Evolutionary conservation across 2,797 vertebrate species (phyloP).

Genomic region (Epinephelus awoara): DNA sequence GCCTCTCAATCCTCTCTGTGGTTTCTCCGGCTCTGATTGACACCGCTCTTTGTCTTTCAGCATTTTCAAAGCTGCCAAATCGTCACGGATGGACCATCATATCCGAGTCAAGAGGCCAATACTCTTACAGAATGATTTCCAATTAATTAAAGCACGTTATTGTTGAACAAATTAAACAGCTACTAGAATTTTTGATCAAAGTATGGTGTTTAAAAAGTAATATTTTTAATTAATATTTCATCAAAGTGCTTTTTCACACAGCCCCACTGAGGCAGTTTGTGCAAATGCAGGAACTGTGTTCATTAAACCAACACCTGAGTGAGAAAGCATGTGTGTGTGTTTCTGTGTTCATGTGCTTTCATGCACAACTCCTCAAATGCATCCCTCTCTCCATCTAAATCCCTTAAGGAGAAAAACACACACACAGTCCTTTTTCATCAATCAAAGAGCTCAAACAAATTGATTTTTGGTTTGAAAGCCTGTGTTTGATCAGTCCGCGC

Average conservation of each 20-base stretch:
- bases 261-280: slow-evolving; percentile 23
- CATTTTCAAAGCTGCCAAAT: slow-evolving; percentile 31
- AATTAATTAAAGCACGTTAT: slow-evolving; percentile 18
- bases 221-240: slow-evolving; percentile 50
- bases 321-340: slow-evolving; percentile 4
- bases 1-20: slow-evolving; percentile 55
- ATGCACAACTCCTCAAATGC: slow-evolving; percentile 23
- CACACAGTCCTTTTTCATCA: slow-evolving; percentile 54
- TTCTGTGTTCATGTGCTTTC: neutral
- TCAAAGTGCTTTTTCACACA: slow-evolving; percentile 29
- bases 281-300: slow-evolving; percentile 28
- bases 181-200: slow-evolving; percentile 27
- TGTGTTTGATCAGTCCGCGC: slow-evolving; percentile 46
- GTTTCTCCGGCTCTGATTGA: slow-evolving; percentile 23
- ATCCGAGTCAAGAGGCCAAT: slow-evolving; percentile 13
- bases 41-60: slow-evolving; percentile 45
- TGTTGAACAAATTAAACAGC: slow-evolving; percentile 23
- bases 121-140: neutral
- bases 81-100: slow-evolving; percentile 14
- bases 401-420: slow-evolving; percentile 58
- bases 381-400: slow-evolving; percentile 37
- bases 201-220: slow-evolving; percentile 6
- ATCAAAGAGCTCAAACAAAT: slow-evolving; percentile 68
- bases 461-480: slow-evolving; percentile 63
- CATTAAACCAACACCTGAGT: slow-evolving; percentile 47